Percentiles rank a stretch among this genome's conserved stretches.
Conservation (phyloP, 2,797 vertebrate genomes). For the Gephyroberyx darwinii region DNA sequence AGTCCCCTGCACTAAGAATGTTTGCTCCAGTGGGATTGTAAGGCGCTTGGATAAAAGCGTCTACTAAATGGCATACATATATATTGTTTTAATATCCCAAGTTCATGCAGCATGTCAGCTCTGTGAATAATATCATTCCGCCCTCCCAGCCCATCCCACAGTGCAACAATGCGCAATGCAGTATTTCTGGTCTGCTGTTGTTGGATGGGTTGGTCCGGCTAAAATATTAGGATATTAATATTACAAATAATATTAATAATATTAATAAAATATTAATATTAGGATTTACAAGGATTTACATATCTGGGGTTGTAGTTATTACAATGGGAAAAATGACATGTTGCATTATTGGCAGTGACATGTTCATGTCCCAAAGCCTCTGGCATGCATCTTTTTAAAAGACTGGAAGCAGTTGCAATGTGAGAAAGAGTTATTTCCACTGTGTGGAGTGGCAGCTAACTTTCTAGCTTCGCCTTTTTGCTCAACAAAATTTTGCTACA, state of each 20-base stretch:
- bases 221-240: conserved; percentile 6
- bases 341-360: background rate
- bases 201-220: background rate
- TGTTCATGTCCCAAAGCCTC: conserved; percentile 1
- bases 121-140: background rate
- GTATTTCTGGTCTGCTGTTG: background rate
- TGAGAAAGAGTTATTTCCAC: conserved; percentile 20
- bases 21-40: conserved; percentile 7
- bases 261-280: too few relatives aligned
- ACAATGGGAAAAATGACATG: background rate
- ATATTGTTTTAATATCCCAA: background rate
- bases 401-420: background rate
- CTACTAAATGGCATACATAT: conserved; percentile 31
- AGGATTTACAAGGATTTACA: background rate
- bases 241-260: too few relatives aligned
- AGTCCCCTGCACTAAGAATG: background rate
- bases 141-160: background rate
- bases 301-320: background rate
- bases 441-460: conserved; percentile 50
- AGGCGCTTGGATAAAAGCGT: conserved; percentile 13
- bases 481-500: background rate
- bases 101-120: conserved; percentile 9
- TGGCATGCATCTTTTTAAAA: conserved; percentile 25
- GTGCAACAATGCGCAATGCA: background rate
- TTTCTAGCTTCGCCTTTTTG: conserved; percentile 9